phyloP scores from a whole-genome alignment of 2,797 vertebrate species.

The Lutjanus campechanus region DNA sequence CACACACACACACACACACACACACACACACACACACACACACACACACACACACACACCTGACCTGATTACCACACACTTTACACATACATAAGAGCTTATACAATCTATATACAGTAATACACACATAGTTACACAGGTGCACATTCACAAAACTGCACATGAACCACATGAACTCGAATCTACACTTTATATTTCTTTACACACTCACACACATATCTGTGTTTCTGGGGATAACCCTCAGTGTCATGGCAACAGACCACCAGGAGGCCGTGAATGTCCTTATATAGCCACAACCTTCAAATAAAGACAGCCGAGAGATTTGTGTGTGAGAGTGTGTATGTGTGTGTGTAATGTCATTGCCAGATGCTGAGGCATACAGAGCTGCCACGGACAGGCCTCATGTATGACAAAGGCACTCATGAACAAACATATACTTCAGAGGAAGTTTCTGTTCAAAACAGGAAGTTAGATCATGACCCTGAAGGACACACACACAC shows the following conservation, averaged over 20 bases:
- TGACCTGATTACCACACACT: not conserved
- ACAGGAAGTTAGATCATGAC: conserved; percentile 74
- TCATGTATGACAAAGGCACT: conserved; percentile 70
- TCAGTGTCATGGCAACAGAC: conserved; percentile 77
- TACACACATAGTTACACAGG: not conserved
- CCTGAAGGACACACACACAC: conserved; percentile 54
- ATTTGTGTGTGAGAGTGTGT: conserved; percentile 47
- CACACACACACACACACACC: not conserved
- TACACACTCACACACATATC: conserved; percentile 21
- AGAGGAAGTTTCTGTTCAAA: conserved; percentile 76
- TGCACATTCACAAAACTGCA: not conserved
- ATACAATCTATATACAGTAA: not conserved
- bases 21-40: conserved; percentile 23
- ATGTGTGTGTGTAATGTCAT: conserved; percentile 72
- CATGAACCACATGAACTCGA: not conserved
- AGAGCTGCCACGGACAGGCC: conserved; percentile 85
- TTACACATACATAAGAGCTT: conserved; percentile 5
- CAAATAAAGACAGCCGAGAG: conserved; percentile 60
- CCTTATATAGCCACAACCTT: conserved; percentile 82
- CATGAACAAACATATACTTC: conserved; percentile 49
- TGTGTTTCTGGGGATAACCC: conserved; percentile 79
- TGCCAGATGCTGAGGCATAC: conserved; percentile 80
- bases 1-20: not conserved
- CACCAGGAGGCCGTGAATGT: conserved; percentile 67
- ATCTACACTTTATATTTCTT: conserved; percentile 1